Evolutionary conservation across 2,888 invertebrate genomes (phyloP), one percentile per base, ranked within the genome.

Genomic region (Steinernema hermaphroditum): DNA sequence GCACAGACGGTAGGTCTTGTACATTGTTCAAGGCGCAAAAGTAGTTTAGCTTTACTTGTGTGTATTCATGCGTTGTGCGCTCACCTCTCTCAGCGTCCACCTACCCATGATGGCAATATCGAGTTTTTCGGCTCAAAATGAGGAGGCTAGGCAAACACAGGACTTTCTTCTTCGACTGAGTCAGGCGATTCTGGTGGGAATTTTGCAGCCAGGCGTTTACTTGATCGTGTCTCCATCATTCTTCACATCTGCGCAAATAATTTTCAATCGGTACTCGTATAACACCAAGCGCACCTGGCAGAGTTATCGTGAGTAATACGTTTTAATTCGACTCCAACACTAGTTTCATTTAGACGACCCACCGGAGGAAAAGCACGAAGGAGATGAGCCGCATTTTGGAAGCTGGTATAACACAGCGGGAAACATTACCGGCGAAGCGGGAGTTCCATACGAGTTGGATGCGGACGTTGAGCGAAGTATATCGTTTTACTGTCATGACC

Each of bases 401-500:
- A 77, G 73, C 54, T 75, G 72, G 73, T 75, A 75, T 27, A 74
- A 77, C 12, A 68, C 71, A 16, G 43, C 57, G 22, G 76, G 76
- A 12, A 76, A 77, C 41, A 77, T 77, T 8, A 68, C 70, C n/a
- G 73, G 73, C 19, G 78, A 78, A 44, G 75, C 75, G 9, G 78
- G 79, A 14, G 49, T 78, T 16, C 78, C 78, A 16, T 76, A 70
- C 44, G 76, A 74, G 14, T 14, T 76, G 49, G 70, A 77, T 50
- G 78, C 77, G 4, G 74, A 75, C 29, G 37, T 68, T 41, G 79
- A 78, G 43, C 71, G 75, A 2, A 75, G 75, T 41, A 72, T 78
- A 22, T 78, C 78, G n/a, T 78, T 79, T 68, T 78, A 76, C 68
- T 80, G 75, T 68, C 29, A 73, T 29, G 70, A 74, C 22, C 46